Conservation (phyloP, 2,888 invertebrate genomes). For the Perdita meconis region DNA sequence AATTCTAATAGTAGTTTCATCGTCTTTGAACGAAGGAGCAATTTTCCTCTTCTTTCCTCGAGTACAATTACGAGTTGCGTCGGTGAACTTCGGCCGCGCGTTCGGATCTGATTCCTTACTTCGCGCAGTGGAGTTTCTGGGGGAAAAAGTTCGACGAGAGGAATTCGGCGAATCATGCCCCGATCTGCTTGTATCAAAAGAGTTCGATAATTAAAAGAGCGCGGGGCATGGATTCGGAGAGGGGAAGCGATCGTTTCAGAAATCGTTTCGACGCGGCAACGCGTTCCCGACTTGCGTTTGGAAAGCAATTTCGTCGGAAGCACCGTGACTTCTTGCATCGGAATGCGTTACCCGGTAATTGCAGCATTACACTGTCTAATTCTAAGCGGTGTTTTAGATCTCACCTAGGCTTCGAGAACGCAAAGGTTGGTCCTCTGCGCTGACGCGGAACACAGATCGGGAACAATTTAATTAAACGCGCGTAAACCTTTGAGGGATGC, state of each 20-base stretch:
- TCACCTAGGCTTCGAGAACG: neutral
- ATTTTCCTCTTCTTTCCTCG: neutral
- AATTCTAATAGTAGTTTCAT: constrained; percentile 8
- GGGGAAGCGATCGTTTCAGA: neutral
- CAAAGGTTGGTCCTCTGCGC: constrained; percentile 1
- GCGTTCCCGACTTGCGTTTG: constrained; percentile 28
- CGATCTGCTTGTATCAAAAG: neutral
- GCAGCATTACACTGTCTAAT: constrained; percentile 56
- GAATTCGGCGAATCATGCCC: neutral
- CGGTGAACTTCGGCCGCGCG: neutral
- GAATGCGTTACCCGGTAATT: constrained; percentile 53
- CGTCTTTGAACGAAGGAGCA: neutral
- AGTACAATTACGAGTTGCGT: neutral
- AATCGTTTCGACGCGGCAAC: neutral
- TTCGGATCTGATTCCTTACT: neutral
- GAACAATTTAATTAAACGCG: constrained; percentile 32
- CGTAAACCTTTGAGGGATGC: neutral
- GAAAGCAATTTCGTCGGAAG: constrained; percentile 37
- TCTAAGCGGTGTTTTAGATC: constrained; percentile 37
- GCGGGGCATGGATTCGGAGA: constrained; percentile 2
- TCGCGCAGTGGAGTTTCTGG: too few relatives aligned
- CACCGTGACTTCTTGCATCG: constrained; percentile 21
- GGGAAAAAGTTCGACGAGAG: neutral
- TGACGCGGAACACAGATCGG: constrained; percentile 21
- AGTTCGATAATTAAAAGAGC: constrained; percentile 5